These are phyloP conservation scores for Brenthis hecate DNA, from an alignment of 2,888 invertebrate genomes.

Conservation along the genomic window DNA sequence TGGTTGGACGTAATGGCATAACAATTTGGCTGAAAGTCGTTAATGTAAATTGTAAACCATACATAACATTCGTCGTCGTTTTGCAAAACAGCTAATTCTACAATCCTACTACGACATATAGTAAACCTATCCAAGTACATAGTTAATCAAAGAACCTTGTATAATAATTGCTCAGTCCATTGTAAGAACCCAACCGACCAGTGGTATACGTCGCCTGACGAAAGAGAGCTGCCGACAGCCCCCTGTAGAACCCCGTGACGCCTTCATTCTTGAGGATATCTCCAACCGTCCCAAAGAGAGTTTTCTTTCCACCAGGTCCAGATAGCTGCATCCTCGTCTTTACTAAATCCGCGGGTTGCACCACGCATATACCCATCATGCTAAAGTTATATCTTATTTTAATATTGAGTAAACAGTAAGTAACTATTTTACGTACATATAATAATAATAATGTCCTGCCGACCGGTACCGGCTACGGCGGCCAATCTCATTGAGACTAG, in stretches of 20 bases:
- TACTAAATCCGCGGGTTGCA: constrained; percentile 59
- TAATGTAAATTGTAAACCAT: no score
- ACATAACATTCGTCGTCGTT: no score
- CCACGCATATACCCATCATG: constrained; percentile 55
- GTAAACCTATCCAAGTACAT: no score
- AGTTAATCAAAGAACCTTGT: constrained; percentile 61
- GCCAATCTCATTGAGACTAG: no score
- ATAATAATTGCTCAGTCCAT: constrained; percentile 90
- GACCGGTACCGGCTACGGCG: no score
- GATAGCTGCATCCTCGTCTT: constrained; percentile 64
- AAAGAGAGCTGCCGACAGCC: constrained; percentile 94
- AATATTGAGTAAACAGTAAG: neutral
- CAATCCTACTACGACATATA: no score
- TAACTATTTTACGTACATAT: no score
- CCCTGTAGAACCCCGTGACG: constrained; percentile 90
- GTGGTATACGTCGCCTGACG: constrained; percentile 99
- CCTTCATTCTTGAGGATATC: constrained; percentile 92
- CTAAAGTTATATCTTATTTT: constrained; percentile 39
- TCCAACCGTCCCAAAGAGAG: constrained; percentile 87
- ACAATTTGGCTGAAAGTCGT: no score
- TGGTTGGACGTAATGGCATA: no score
- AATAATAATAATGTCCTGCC: no score
- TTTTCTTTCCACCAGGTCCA: constrained; percentile 66
- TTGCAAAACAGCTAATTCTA: no score
- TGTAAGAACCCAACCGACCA: constrained; percentile 95